Percentiles rank a stretch among this genome's conserved stretches.
phyloP scores from a whole-genome alignment of 2,797 vertebrate species.

The Falco cherrug region DNA sequence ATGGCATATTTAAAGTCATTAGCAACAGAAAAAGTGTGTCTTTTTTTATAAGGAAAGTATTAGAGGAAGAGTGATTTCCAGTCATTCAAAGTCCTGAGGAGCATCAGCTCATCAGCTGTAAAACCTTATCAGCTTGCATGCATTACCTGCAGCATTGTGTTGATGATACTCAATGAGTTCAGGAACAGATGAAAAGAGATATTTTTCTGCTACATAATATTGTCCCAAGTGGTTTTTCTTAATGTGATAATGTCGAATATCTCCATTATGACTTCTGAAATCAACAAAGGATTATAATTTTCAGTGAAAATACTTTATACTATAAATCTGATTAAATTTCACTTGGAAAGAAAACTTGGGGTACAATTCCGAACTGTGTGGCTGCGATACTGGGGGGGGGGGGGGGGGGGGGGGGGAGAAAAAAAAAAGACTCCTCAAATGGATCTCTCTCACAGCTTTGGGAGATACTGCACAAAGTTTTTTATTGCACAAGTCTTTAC shows the following conservation, averaged over 20 bases:
- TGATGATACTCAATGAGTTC: constrained; percentile 87
- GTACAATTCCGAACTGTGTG: neutral
- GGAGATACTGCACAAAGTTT: neutral
- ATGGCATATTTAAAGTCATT: neutral
- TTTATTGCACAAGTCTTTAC: neutral
- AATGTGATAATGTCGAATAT: constrained; percentile 88
- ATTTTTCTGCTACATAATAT: constrained; percentile 85
- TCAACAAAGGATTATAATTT: neutral
- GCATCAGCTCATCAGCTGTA: neutral
- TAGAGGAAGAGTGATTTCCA: neutral
- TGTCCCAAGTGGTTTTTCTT: constrained; percentile 76
- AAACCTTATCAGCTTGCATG: neutral
- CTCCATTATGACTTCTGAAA: constrained; percentile 65
- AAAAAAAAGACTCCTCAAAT: neutral
- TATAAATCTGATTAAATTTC: neutral
- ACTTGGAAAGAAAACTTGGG: neutral
- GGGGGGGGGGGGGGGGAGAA: neutral
- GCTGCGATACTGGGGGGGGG: neutral
- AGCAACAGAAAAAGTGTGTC: neutral
- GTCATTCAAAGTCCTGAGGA: neutral
- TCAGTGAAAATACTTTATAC: neutral
- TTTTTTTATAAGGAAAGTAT: neutral
- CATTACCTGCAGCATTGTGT: constrained; percentile 88
- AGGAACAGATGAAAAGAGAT: constrained; percentile 83
- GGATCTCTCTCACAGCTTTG: neutral